These are phyloP conservation scores for Eremophila alpestris DNA, from an alignment of 2,797 vertebrate species.

Conservation along the genomic window DNA sequence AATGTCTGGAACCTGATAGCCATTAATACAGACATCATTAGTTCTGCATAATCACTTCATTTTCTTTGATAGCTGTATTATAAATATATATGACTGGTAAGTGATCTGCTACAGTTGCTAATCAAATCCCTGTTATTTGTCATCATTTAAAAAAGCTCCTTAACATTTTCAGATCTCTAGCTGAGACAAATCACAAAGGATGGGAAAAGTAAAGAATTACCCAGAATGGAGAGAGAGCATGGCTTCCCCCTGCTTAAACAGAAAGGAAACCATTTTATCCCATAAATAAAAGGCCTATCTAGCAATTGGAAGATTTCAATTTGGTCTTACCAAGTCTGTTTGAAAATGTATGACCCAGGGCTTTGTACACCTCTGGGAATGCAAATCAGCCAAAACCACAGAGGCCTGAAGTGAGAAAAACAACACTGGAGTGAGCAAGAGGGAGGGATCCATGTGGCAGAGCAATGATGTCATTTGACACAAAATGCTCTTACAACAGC, in stretches of 20 bases:
- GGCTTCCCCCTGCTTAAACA: not conserved
- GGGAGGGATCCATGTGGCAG: not conserved
- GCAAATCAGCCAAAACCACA: not conserved
- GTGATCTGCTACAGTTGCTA: not conserved
- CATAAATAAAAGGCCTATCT: not conserved
- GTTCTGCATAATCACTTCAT: slow-evolving; percentile 24
- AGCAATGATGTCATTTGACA: not conserved
- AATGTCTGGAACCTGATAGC: not conserved
- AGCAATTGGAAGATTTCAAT: not conserved
- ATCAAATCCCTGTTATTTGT: not conserved
- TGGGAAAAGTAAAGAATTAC: not conserved
- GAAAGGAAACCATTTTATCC: not conserved
- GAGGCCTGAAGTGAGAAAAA: not conserved
- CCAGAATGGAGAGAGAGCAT: not conserved
- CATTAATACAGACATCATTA: not conserved
- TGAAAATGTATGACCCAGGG: not conserved
- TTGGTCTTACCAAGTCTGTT: not conserved
- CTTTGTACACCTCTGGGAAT: not conserved
- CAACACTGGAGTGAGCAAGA: not conserved
- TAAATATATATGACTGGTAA: not conserved
- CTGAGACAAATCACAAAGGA: not conserved
- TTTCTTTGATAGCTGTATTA: slow-evolving; percentile 3
- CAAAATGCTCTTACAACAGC: not conserved
- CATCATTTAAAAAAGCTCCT: not conserved
- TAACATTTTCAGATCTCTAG: not conserved